phyloP scores from a whole-genome alignment of 2,888 invertebrate species.

The Lycia hirtaria region DNA sequence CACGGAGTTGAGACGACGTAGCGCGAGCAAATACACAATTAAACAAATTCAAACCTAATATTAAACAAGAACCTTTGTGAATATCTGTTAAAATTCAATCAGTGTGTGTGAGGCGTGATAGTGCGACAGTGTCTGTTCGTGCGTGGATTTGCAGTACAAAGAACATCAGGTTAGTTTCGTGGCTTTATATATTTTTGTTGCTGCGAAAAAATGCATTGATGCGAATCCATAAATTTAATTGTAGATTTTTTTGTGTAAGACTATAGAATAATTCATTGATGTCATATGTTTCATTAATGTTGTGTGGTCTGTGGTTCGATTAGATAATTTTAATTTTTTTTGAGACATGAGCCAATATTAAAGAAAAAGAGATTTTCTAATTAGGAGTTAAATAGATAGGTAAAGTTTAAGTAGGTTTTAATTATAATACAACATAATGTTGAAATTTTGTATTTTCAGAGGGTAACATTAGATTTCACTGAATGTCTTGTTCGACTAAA shows the following conservation, averaged over 20 bases:
- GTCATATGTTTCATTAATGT: not conserved
- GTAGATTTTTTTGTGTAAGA: too few species aligned
- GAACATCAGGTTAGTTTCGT: constrained; percentile 46
- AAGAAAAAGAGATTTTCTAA: too few species aligned
- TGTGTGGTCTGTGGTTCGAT: too few species aligned
- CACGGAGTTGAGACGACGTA: constrained; percentile 40
- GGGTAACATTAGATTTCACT: too few species aligned
- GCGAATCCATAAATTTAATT: not conserved
- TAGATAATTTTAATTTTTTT: too few species aligned
- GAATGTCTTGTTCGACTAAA: too few species aligned
- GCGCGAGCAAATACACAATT: constrained; percentile 43
- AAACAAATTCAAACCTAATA: constrained; percentile 45
- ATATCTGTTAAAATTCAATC: constrained; percentile 42
- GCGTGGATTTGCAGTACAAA: constrained; percentile 51
- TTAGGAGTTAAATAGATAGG: too few species aligned
- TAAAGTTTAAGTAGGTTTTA: too few species aligned
- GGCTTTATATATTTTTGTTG: constrained; percentile 1
- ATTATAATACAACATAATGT: too few species aligned
- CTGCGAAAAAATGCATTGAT: constrained; percentile 10
- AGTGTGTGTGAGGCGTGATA: constrained; percentile 55
- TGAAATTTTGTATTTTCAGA: too few species aligned
- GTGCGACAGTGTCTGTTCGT: constrained; percentile 45
- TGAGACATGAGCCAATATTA: too few species aligned
- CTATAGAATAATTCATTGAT: not conserved
- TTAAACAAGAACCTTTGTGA: constrained; percentile 53